A percentile compares a stretch with the other conserved stretches of the same genome.
Conservation (phyloP, 1,140 invertebrate genomes). For the Cydia fagiglandana region DNA sequence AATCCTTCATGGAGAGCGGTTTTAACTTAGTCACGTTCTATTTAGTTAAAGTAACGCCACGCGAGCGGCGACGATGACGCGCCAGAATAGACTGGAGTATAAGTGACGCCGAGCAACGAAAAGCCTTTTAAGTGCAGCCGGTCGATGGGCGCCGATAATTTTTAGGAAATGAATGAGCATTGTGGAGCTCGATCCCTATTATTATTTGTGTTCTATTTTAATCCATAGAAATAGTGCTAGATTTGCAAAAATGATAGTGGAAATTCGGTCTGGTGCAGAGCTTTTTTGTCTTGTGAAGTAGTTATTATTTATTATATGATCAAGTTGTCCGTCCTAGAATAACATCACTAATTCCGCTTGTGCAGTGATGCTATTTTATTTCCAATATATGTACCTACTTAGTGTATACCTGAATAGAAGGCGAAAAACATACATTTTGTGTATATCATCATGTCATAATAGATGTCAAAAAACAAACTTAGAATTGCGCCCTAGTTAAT, state of each 20-base stretch:
- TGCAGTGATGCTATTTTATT: neutral
- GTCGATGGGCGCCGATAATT: slow-evolving; percentile 33
- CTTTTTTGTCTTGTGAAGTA: too few relatives aligned
- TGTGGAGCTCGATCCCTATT: neutral
- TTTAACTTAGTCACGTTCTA: slow-evolving; percentile 53
- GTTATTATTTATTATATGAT: too few relatives aligned
- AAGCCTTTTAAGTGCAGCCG: slow-evolving; percentile 64
- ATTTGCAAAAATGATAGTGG: neutral
- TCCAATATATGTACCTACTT: neutral
- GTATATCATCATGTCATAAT: neutral
- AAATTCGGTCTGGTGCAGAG: too few relatives aligned
- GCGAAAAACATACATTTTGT: too few relatives aligned
- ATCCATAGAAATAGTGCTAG: neutral
- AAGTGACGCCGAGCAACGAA: slow-evolving; percentile 59
- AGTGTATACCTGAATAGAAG: too few relatives aligned
- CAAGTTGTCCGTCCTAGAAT: too few relatives aligned
- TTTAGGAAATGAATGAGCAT: slow-evolving; percentile 3
- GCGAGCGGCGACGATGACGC: slow-evolving; percentile 58
- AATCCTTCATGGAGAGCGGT: slow-evolving; percentile 44
- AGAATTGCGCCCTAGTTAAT: neutral
- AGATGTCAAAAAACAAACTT: neutral
- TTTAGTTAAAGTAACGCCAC: slow-evolving; percentile 49
- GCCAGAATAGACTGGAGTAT: slow-evolving; percentile 63
- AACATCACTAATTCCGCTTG: too few relatives aligned
- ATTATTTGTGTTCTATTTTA: neutral